Base-by-base conservation (phyloP, 2,797 vertebrate species). In the Helicolenus hilgendorfi region DNA sequence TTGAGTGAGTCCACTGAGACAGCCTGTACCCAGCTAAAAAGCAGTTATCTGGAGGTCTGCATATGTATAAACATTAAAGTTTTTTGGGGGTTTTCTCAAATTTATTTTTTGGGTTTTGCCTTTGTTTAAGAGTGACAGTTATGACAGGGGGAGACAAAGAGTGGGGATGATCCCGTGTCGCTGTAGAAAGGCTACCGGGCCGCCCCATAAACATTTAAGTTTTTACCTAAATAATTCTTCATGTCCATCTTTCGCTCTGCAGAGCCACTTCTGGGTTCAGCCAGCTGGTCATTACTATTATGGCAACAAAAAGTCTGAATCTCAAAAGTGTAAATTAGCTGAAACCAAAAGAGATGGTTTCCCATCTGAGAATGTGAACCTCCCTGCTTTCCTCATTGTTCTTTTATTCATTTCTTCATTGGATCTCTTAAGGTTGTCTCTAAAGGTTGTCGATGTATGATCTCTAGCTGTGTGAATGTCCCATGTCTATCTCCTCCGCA, bases 401-500 rank as follows among this genome's bases (percentile, higher is more conserved):
- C 18, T 45, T 74, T 62, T 4, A 22, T 74, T 26, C 7, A 22
- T 4, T 45, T 45, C 41, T 45, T 45, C 41, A 45, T n/a, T 38
- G n/a, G 7, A 10, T 53, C 8, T 58, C 8, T 13, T 22, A 31
- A 53, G 27, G 6, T 11, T 36, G n/a, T 35, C 45, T 76, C 9
- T 68, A 18, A 18, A 74, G 11, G 7, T 33, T n/a, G 11, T 35
- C 2, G 35, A 29, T 75, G 29, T 38, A 6, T 36, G 58, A 31
- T 49, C 27, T 65, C 15, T 3, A 29, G 11, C 53, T 84, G 22
- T 56, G 1, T 69, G 2, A 29, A n/a, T 38, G 10, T 29, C 3
- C 2, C 13, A 8, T 71, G 7, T 35, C 9, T 72, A 11, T 74
- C 7, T 76, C 11, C 45, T 71, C 65, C 74, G 33, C 83, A 97